Base-by-base conservation (phyloP, 2,888 invertebrate species). In the Neoaliturus tenellus region DNA sequence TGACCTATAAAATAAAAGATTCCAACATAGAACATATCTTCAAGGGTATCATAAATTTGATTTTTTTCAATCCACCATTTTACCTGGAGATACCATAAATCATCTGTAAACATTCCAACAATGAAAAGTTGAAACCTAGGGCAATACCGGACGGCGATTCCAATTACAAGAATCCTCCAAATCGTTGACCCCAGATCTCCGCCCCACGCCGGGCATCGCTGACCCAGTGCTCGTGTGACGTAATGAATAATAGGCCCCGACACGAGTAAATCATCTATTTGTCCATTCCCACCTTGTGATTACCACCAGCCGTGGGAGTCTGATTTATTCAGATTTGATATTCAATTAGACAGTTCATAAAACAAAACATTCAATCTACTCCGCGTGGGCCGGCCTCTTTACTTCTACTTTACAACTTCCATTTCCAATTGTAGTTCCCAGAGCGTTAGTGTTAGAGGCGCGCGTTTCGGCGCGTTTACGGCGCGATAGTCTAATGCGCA, bases 281-380 rank as follows among this genome's bases (percentile, higher is more conserved):
- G 62, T 62, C 62, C 31, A 12, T 6, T 14, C 6, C 5, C 10
- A 17, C 1, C 62, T 17, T 2, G 62, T 62, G 8, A 62, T 62
- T 62, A 62, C 14, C 62, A 31, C 51, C 51, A 4, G 62, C 62
- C 62, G 28, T 28, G 17, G 62, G 62, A 28, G 62, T 23, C 51
- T 62, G 62, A 62, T 62, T 25, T 62, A 62, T 62, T 62, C 62
- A 62, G 62, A 62, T 31, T 62, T 28, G 2, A 20, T 62, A 62
- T 62, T 62, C 62, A 62, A 62, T 62, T 62, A 62, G 62, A 62
- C 62, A 62, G 25, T 25, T 28, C 51, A 51, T 51, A 51, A 39
- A 51, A 51, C 51, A 51, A 62, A 62, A 62, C 62, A 10, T 62
- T 62, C 62, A 62, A 62, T 62, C 31, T 31, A n/a, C n/a, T n/a